Conservation (phyloP, 64 coral and sea anemone genomes). For the Montipora capricornis region DNA sequence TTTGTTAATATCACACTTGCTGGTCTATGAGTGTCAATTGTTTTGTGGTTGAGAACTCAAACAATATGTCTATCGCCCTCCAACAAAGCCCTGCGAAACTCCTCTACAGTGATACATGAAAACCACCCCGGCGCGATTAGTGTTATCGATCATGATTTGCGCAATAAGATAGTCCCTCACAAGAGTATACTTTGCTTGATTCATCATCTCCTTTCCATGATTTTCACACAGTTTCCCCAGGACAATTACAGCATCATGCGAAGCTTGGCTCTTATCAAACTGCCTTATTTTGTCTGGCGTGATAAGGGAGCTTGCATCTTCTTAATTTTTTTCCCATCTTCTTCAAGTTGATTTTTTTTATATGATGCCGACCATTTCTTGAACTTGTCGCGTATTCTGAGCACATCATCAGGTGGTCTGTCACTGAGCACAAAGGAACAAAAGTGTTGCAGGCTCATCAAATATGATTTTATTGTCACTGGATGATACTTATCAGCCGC, state of each 20-base stretch:
- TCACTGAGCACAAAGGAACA: no score
- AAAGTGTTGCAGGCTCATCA: no score
- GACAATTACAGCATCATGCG: slow-evolving; percentile 1
- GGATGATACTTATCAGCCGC: slow-evolving; percentile 55
- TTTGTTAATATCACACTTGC: slow-evolving; percentile 59
- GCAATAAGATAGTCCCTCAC: slow-evolving; percentile 63
- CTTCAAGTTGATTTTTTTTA: neutral
- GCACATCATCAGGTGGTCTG: neutral
- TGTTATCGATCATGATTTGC: slow-evolving; percentile 52
- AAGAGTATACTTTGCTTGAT: slow-evolving; percentile 45
- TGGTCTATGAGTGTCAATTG: neutral
- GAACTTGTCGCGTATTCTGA: neutral
- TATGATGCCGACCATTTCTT: slow-evolving; percentile 47
- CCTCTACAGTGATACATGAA: slow-evolving; percentile 60
- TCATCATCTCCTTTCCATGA: slow-evolving; percentile 26
- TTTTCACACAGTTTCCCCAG: slow-evolving; percentile 11
- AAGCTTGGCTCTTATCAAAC: slow-evolving; percentile 31
- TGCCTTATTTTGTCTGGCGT: neutral
- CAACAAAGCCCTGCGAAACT: slow-evolving; percentile 30
- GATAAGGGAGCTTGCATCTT: neutral
- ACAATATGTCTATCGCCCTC: slow-evolving; percentile 34
- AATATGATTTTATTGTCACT: slow-evolving; percentile 13
- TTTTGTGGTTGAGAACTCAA: no score
- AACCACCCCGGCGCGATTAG: slow-evolving; percentile 45
- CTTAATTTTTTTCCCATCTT: neutral